Base-by-base conservation (phyloP, 2,888 invertebrate species). In the Melipona bicolor region DNA sequence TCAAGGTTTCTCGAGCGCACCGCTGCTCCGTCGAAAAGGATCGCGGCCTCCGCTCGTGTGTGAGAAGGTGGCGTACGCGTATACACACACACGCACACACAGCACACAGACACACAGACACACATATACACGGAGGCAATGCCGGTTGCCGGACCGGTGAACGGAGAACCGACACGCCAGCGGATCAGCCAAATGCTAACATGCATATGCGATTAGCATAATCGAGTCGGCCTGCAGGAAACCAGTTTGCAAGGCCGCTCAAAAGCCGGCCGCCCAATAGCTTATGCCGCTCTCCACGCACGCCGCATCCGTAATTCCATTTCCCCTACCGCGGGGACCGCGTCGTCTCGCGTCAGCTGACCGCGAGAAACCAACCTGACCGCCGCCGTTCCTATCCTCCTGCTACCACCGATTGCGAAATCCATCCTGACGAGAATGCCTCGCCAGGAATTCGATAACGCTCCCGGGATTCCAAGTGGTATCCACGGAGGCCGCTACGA, bases 221-320 rank as follows among this genome's bases (percentile, higher is more conserved):
- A 94, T 94, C 94, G 93, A 93, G 91, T 91, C 91, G 91, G 91
- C 77, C 88, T 91, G 90, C 90, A 90, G 92, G 91, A 91, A 94
- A 94, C 94, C 94, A 94, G 94, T 94, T 94, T 94, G 93, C 94
- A 94, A 94, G 94, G 94, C 93, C 94, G 93, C 90, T 91, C 88
- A 91, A 91, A 91, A 91, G 90, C 91, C 89, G 90, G 87, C 91
- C 90, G 91, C 90, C 85, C 90, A 89, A 91, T 90, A 88, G 90
- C 90, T 91, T 89, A 90, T 90, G 88, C 84, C 86, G 81, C 82
- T 88, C 86, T 83, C 77, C 71, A 90, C 91, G 90, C 90, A 89
- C 88, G 89, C 88, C 90, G 93, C 93, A 92, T 93, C 91, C 91
- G 92, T 92, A 93, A 93, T 93, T 91, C 88, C 86, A 83, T 89